Evolutionary conservation across 2,113 vertebrate species (phyloP), one percentile per base, ranked within the genome.

Genomic region (Bubo bubo): DNA sequence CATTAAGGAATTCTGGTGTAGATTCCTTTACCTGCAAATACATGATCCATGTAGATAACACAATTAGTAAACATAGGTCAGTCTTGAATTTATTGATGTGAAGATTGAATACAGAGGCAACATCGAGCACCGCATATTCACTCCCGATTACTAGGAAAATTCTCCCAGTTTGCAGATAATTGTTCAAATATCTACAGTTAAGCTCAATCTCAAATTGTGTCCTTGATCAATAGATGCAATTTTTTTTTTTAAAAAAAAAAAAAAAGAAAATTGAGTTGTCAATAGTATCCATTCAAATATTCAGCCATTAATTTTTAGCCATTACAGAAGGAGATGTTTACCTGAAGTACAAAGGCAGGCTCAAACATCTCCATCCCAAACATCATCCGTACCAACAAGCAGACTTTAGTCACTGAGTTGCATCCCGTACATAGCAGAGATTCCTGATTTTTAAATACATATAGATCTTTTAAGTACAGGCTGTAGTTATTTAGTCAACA

Each of bases 261-360:
- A 30, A 22, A 32, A 17, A 47, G 0, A 17, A 37, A 41, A 49
- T 1, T 1, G 14, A 63, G 6, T 9, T 75, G 2, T 64, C 16
- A 34, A 15, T 22, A 64, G 2, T 0, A 67, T n/a, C 21, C 3
- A 75, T 41, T 60, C 28, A 70, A 12, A 47, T 84, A 93, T 82
- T 71, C 37, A 88, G 12, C 34, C n/a, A 35, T 70, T 70, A 15
- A 39, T 80, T 93, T 79, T 80, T 24, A 85, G 14, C 27, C 23
- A 62, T 8, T 73, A 63, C 9, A 71, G 37, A 67, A 91, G 5
- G 8, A 91, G 35, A 30, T 0, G 0, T 52, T 91, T 82, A 34
- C 27, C 50, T 63, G 14, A 66, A 74, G 27, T n/a, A 49, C 10
- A 63, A 35, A 26, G 26, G 23, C 32, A 66, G 14, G 15, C 2